Percentiles rank a stretch among this genome's conserved stretches.
Conservation (phyloP, 2,888 invertebrate species). For the Drosophila suboccidentalis region DNA sequence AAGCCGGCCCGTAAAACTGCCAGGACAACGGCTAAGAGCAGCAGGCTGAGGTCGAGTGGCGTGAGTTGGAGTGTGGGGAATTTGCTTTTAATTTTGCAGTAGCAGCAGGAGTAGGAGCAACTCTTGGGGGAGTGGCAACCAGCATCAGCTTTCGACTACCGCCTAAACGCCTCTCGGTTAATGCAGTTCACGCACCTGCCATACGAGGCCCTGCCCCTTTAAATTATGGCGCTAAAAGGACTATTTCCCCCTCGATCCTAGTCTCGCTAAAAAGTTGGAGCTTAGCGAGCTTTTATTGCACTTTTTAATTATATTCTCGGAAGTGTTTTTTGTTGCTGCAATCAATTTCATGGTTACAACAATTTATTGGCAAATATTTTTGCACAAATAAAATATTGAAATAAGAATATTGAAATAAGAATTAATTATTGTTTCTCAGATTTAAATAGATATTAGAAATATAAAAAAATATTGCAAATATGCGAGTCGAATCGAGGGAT, state of each 20-base stretch:
- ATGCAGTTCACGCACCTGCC: constrained; percentile 60
- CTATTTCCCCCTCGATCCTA: neutral
- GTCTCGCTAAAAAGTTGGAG: constrained; percentile 17
- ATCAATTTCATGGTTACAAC: constrained; percentile 35
- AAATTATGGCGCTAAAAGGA: constrained; percentile 41
- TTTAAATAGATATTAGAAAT: no score
- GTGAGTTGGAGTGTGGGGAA: constrained; percentile 62
- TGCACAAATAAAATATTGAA: no score
- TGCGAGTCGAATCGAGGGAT: constrained; percentile 6
- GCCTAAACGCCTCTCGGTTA: constrained; percentile 58
- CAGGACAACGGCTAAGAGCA: constrained; percentile 47
- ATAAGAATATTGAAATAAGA: no score
- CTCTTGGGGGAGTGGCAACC: constrained; percentile 47
- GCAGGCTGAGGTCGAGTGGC: constrained; percentile 21
- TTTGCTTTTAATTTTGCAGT: constrained; percentile 73
- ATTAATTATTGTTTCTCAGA: no score
- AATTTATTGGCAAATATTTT: neutral
- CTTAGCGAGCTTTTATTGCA: constrained; percentile 39
- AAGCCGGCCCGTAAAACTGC: constrained; percentile 74
- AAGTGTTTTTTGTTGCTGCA: neutral
- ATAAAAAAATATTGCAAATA: neutral
- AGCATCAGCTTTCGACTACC: neutral
- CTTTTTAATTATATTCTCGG: constrained; percentile 24
- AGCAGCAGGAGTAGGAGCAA: constrained; percentile 9
- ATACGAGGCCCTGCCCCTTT: constrained; percentile 8